A percentile compares a stretch with the other conserved stretches of the same genome.
Evolutionary conservation across 2,113 vertebrate species (phyloP).

Genomic region (Percina caprodes): DNA sequence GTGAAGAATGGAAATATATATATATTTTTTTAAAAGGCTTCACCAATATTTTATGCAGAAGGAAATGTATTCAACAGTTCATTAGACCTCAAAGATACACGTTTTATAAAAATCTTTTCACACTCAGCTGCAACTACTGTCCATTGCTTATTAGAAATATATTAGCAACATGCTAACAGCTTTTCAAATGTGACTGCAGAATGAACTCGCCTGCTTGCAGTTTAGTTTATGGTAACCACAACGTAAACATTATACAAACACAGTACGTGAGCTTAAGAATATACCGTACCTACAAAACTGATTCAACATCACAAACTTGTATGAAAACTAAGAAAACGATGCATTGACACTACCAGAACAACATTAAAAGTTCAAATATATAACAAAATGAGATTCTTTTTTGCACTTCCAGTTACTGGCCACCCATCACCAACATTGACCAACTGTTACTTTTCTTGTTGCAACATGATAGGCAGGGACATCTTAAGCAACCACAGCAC

Average conservation of each 20-base stretch:
- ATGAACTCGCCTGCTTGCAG: slow-evolving; percentile 61
- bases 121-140: neutral
- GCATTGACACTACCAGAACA: slow-evolving; percentile 38
- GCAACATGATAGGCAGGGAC: slow-evolving; percentile 16
- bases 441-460: neutral
- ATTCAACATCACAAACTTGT: slow-evolving; percentile 51
- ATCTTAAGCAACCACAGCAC: slow-evolving; percentile 60
- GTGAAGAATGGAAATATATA: neutral
- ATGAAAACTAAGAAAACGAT: slow-evolving; percentile 65
- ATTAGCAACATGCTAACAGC: slow-evolving; percentile 8
- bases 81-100: too few species aligned
- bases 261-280: slow-evolving; percentile 46
- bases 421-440: slow-evolving; percentile 12
- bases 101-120: neutral
- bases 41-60: too few species aligned
- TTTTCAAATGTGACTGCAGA: slow-evolving; percentile 30
- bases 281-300: slow-evolving; percentile 60
- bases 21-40: too few species aligned
- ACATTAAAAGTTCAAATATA: slow-evolving; percentile 47
- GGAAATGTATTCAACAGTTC: too few species aligned
- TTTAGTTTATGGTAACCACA: slow-evolving; percentile 65
- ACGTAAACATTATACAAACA: slow-evolving; percentile 60
- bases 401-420: slow-evolving; percentile 79
- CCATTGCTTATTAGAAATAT: neutral
- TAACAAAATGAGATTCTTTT: slow-evolving; percentile 59